Conservation (phyloP, 2,888 invertebrate genomes). For the Pammene aurita region DNA sequence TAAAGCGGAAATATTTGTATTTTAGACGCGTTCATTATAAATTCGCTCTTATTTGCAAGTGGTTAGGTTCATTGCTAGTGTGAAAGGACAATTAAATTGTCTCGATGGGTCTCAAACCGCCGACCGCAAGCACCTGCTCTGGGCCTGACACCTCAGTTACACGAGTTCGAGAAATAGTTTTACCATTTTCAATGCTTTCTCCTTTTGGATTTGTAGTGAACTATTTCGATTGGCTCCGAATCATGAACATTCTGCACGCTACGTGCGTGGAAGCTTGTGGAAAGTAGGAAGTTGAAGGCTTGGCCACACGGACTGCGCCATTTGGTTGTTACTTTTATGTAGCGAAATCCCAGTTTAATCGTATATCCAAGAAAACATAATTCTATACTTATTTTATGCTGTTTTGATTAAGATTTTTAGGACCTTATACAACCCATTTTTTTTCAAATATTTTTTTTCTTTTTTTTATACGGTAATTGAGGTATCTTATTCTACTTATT, state of each 20-base stretch:
- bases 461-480: too few species aligned
- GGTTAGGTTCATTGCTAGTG: slow-evolving; percentile 41
- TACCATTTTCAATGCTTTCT: slow-evolving; percentile 52
- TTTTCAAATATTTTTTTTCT: too few species aligned
- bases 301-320: background rate
- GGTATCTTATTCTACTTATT: too few species aligned
- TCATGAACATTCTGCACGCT: slow-evolving; percentile 17
- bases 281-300: slow-evolving; percentile 1
- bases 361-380: too few species aligned
- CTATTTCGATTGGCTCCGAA: slow-evolving; percentile 21
- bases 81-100: slow-evolving; percentile 40
- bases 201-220: slow-evolving; percentile 16
- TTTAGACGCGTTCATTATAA: slow-evolving; percentile 44
- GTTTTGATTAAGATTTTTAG: too few species aligned
- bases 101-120: slow-evolving; percentile 56
- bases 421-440: too few species aligned
- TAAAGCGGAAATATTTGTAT: slow-evolving; percentile 43
- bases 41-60: slow-evolving; percentile 27
- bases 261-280: slow-evolving; percentile 12
- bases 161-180: slow-evolving; percentile 57
- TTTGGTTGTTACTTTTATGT: background rate
- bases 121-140: slow-evolving; percentile 68
- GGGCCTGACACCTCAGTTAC: slow-evolving; percentile 59
- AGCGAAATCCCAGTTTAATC: too few species aligned
- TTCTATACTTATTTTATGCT: too few species aligned